Conservation (phyloP, 2,797 vertebrate genomes). For the Crenichthys baileyi region DNA sequence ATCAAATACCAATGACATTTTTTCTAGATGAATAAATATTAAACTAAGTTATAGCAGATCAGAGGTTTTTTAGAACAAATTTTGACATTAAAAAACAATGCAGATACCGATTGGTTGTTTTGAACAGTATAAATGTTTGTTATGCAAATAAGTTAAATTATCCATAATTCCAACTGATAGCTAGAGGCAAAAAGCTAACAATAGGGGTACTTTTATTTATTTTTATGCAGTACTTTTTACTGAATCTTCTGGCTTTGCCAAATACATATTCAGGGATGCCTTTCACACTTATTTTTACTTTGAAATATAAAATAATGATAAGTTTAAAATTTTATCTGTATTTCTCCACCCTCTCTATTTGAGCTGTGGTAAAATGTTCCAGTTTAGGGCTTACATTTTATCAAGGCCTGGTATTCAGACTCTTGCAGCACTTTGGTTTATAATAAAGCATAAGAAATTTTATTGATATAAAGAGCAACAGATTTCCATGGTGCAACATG, state of each 20-base stretch:
- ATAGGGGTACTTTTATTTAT: background rate
- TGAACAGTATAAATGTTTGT: too few relatives aligned
- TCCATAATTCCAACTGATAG: background rate
- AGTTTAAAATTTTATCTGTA: background rate
- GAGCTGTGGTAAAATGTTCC: background rate
- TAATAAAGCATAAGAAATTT: background rate
- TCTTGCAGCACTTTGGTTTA: background rate
- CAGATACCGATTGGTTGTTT: too few relatives aligned
- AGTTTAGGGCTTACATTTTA: background rate
- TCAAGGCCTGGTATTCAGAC: background rate
- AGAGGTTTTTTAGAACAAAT: too few relatives aligned
- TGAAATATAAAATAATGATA: background rate
- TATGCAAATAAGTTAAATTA: background rate
- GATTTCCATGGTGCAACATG: background rate
- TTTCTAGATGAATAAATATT: too few relatives aligned
- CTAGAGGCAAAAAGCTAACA: background rate
- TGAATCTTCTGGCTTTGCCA: background rate
- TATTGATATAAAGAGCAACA: background rate
- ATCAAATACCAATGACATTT: too few relatives aligned
- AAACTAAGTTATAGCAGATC: too few relatives aligned
- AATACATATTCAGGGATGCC: background rate
- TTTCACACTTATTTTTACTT: background rate
- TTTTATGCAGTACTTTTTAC: background rate
- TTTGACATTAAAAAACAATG: too few relatives aligned
- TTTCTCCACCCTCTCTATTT: background rate